Conservation (phyloP, 2,113 vertebrate species). For the Cheirogaleus medius region DNA sequence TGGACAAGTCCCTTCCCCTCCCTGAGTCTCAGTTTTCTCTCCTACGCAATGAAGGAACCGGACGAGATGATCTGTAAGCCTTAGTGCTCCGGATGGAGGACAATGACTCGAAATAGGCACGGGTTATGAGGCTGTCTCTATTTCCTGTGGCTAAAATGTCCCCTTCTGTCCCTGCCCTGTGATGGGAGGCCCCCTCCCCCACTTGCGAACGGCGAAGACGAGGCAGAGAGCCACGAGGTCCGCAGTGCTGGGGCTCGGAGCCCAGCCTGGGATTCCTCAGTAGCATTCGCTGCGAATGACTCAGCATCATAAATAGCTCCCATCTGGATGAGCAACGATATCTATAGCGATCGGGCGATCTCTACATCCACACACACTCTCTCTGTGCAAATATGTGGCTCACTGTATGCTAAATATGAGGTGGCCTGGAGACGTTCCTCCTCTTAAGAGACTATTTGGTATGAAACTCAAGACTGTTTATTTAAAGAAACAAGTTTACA, state of each 20-base stretch:
- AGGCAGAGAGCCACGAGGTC: constrained; percentile 61
- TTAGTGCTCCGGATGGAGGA: not conserved
- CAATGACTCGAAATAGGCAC: not conserved
- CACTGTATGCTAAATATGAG: constrained; percentile 78
- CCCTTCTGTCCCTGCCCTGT: not conserved
- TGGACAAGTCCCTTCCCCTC: not conserved
- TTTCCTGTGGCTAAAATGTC: not conserved
- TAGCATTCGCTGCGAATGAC: constrained; percentile 63
- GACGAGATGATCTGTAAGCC: not conserved
- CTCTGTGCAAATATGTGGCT: constrained; percentile 78
- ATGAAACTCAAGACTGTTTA: constrained; percentile 78
- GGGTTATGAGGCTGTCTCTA: not conserved
- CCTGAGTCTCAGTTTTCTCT: not conserved
- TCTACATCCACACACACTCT: constrained; percentile 67
- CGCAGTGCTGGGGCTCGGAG: constrained; percentile 58
- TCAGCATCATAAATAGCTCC: constrained; percentile 78
- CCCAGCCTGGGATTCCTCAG: constrained; percentile 78
- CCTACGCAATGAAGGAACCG: too few species aligned
- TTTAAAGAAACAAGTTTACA: constrained; percentile 81
- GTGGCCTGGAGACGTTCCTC: constrained; percentile 75
- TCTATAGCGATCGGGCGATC: constrained; percentile 68
- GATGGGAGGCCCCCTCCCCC: not conserved
- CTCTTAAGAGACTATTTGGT: constrained; percentile 79
- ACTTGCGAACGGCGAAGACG: not conserved
- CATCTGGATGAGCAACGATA: constrained; percentile 75